Conservation (phyloP, 2,888 invertebrate species). For the Drosophila macrothrix region DNA sequence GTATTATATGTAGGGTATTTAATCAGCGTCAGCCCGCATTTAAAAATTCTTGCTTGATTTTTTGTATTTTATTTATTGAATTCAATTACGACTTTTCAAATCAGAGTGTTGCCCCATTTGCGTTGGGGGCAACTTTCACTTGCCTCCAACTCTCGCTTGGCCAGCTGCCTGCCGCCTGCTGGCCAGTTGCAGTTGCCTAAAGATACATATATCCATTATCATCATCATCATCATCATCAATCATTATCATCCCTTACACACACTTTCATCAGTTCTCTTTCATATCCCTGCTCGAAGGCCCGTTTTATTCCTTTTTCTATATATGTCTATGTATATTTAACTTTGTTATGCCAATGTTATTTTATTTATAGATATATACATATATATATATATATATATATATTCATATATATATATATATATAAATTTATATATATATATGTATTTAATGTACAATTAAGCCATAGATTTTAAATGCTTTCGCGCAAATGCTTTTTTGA, state of each 20-base stretch:
- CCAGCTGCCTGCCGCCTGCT: slow-evolving; percentile 22
- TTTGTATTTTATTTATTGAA: slow-evolving; percentile 24
- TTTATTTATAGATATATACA: slow-evolving; percentile 4
- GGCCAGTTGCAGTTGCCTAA: slow-evolving; percentile 3
- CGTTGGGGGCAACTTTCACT: slow-evolving; percentile 58
- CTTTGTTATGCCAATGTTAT: slow-evolving; percentile 30
- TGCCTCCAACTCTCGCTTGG: slow-evolving; percentile 34
- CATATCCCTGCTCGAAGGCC: slow-evolving; percentile 46
- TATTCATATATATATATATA: background rate
- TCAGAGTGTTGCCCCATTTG: slow-evolving; percentile 40
- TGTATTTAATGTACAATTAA: slow-evolving; percentile 16
- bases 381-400: slow-evolving; percentile 3
- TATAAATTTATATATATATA: slow-evolving; percentile 1
- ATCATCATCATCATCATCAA: slow-evolving; percentile 14
- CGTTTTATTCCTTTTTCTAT: slow-evolving; percentile 23
- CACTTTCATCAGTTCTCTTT: slow-evolving; percentile 38
- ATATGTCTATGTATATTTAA: slow-evolving; percentile 11
- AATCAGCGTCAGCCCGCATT: background rate
- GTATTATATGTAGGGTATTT: slow-evolving; percentile 2
- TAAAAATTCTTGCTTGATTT: slow-evolving; percentile 1
- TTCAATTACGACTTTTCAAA: slow-evolving; percentile 47
- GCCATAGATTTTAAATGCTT: slow-evolving; percentile 51
- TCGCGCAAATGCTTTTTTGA: slow-evolving; percentile 43
- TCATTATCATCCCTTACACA: slow-evolving; percentile 29
- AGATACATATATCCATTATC: slow-evolving; percentile 9